phyloP scores from a whole-genome alignment of 2,797 vertebrate species.

The Lacerta bilineata region DNA sequence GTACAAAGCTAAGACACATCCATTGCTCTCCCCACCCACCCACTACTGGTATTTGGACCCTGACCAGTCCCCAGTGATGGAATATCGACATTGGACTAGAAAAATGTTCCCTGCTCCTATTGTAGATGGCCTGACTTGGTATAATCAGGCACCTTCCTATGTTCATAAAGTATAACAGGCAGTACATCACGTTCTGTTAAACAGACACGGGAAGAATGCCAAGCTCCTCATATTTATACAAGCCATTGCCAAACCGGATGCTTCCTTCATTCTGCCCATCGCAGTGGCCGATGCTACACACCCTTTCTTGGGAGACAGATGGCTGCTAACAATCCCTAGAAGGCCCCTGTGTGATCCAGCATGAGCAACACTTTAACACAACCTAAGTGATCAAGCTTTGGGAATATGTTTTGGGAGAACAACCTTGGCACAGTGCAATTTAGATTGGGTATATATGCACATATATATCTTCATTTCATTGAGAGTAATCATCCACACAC shows the following conservation, averaged over 20 bases:
- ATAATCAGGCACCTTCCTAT: not conserved
- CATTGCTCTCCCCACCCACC: too few species aligned
- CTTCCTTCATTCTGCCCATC: not conserved
- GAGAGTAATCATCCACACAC: slow-evolving; percentile 66
- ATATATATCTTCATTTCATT: slow-evolving; percentile 68
- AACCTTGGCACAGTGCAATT: slow-evolving; percentile 65
- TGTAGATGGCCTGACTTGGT: not conserved
- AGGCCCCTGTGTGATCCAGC: not conserved
- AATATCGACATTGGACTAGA: too few species aligned
- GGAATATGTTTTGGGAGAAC: slow-evolving; percentile 68
- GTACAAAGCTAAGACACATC: too few species aligned
- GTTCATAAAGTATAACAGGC: not conserved
- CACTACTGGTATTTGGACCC: too few species aligned
- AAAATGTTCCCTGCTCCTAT: too few species aligned
- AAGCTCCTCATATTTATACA: not conserved
- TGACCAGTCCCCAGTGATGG: too few species aligned
- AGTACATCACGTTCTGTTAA: not conserved
- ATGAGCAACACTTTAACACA: not conserved
- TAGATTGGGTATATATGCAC: slow-evolving; percentile 55
- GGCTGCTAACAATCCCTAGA: not conserved
- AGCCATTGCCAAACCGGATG: not conserved
- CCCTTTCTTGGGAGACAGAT: not conserved
- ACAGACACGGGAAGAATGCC: not conserved
- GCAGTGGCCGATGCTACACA: not conserved
- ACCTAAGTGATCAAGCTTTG: slow-evolving; percentile 54